Evolutionary conservation across 2,113 vertebrate species (phyloP), one percentile per base, ranked within the genome.

Genomic region (Mionectes macconnelli): DNA sequence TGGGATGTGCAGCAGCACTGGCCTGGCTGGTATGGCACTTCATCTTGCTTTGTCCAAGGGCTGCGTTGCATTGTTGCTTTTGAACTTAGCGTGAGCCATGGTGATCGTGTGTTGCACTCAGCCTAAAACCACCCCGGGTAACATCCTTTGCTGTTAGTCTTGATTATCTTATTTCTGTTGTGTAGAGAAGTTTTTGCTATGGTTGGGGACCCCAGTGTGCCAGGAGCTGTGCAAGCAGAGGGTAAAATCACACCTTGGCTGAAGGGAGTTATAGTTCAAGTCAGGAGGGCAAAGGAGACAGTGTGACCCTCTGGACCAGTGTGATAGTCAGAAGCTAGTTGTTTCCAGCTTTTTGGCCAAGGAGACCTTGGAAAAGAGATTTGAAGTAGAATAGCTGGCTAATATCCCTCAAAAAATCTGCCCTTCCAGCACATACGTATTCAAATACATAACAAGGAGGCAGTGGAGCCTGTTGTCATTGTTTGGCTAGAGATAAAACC

Each of bases 1-100:
- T 10, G n/a, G 53, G 47, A 73, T 72, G 60, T 39, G 50, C 66
- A 3, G 33, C 21, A 50, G 12, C 23, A 5, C 37, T 3, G 3
- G 22, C n/a, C 39, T 53, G 37, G n/a, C 37, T 33, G 3, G 8
- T 15, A 1, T 33, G 35, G 30, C 15, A 1, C 44, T 59, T 74
- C 24, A 3, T 23, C 28, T 31, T 15, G 12, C 31, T 62, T 49
- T 2, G 0, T 33, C 44, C 0, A 0, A 52, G 35, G 52, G 6
- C 55, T 19, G 33, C 2, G 0, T 19, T 30, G 21, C 39, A 1
- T 21, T 49, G 10, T 6, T 68, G 42, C 30, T 39, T 75, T 68
- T 55, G 52, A 31, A 39, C 47, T 42, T 24, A 2, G 42, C 0
- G 2, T 1, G 6, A 87, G 55, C 35, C 2, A 0, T 19, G 28